Percentiles rank a stretch among this genome's conserved stretches.
Conservation (phyloP, 2,797 vertebrate species). For the Chromobotia macracanthus region DNA sequence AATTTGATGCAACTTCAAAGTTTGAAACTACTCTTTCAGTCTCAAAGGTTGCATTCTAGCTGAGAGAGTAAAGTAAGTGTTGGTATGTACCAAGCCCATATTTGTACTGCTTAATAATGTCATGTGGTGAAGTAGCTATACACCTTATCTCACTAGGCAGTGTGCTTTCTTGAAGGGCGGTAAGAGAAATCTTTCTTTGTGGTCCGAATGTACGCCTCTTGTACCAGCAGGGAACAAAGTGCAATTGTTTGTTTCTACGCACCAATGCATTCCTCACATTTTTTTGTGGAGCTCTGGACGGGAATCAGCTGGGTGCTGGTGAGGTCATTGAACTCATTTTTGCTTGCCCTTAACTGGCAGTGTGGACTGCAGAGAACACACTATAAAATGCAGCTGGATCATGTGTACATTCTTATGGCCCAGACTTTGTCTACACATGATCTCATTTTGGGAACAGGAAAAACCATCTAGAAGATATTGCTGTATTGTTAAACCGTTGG, state of each 20-base stretch:
- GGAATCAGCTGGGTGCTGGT: conserved; percentile 93
- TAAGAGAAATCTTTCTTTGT: conserved; percentile 32
- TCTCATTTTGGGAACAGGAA: neutral
- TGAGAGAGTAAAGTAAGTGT: neutral
- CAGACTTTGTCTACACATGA: conserved; percentile 2
- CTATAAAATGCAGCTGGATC: conserved; percentile 13
- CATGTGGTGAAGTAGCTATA: neutral
- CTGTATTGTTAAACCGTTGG: neutral
- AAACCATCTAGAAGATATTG: conserved; percentile 2
- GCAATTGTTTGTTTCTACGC: conserved; percentile 88
- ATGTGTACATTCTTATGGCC: conserved; percentile 1
- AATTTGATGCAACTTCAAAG: neutral
- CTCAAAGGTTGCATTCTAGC: neutral
- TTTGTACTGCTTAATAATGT: conserved; percentile 3
- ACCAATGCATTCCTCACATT: conserved; percentile 95
- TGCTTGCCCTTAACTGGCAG: conserved; percentile 59
- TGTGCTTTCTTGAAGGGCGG: conserved; percentile 3
- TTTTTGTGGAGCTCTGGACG: conserved; percentile 82
- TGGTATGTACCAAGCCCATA: conserved; percentile 7
- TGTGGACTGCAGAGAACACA: conserved; percentile 5
- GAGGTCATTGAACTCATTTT: conserved; percentile 89
- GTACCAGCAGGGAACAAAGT: conserved; percentile 80
- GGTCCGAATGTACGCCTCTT: conserved; percentile 25
- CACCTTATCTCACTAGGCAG: neutral
- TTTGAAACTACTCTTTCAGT: neutral